Evolutionary conservation across 1,140 invertebrate species (phyloP), one percentile per base, ranked within the genome.

Genomic region (Hylaeus volcanicus): DNA sequence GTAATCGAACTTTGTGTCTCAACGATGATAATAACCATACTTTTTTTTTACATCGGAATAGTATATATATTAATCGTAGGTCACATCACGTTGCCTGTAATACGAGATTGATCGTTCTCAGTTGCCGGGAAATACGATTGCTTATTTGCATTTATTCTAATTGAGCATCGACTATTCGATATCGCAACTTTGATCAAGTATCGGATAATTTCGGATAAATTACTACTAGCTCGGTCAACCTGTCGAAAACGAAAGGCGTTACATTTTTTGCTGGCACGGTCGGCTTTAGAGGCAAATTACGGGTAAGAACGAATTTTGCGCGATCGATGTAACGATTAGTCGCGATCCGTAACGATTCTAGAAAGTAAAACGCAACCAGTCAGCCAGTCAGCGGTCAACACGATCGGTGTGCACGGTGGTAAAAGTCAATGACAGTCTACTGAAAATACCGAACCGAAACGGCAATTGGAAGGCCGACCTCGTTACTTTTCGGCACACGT

Each of bases 351-450:
- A 60, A 80, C 71, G 71, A 48, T 81, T 73, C 39, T 81, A 75
- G 79, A 76, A 76, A 81, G 79, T 81, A 81, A 75, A 81, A 69
- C 78, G 65, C 65, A 26, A 26, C 26, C 26, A 66, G 43, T 15
- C 64, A 6, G 2, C 5, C 55, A 45, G 15, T 14, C 43, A 26
- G 6, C 43, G 15, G 45, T 51, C 45, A 6, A 37, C n/a, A 8
- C 58, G 56, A 26, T 37, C 56, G 56, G 5, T 5, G 56, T n/a
- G 12, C 6, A 48, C 64, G 65, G 53, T 51, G 6, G 68, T 64
- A 74, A 74, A 74, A 79, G 65, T 74, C 41, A 79, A 58, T 48
- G 69, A 58, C 70, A 15, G 11, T 8, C 11, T 14, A 1, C 12
- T 51, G 63, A 63, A 48, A 71, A 71, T 71, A 5, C 39, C 6